phyloP scores from a whole-genome alignment of 2,113 vertebrate species.

The Calyptommatus sinebrachiatus region DNA sequence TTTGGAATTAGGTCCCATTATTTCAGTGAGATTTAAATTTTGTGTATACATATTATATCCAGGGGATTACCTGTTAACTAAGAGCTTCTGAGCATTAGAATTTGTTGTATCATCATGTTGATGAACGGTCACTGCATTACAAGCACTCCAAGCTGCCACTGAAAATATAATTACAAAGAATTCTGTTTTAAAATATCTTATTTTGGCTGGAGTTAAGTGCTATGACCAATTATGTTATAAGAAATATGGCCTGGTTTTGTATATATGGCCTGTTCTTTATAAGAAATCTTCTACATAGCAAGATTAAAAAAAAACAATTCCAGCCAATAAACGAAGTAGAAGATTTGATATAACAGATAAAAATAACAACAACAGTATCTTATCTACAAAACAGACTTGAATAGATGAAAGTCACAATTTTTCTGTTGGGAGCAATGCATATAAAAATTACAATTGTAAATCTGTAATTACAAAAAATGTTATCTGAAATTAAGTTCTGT shows the following conservation, averaged over 20 bases:
- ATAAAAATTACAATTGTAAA: neutral
- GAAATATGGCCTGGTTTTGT: no score
- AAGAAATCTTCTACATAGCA: no score
- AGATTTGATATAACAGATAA: neutral
- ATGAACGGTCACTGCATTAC: slow-evolving; percentile 36
- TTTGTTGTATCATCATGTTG: slow-evolving; percentile 61
- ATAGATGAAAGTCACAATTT: neutral
- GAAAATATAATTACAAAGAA: slow-evolving; percentile 48
- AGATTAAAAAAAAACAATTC: no score
- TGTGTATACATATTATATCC: neutral
- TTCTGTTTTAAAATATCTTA: neutral
- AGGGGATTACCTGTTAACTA: slow-evolving; percentile 82
- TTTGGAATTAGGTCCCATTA: neutral
- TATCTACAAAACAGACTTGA: neutral
- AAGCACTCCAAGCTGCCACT: slow-evolving; percentile 82
- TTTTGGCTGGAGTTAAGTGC: slow-evolving; percentile 11
- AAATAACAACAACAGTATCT: neutral
- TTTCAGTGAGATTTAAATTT: neutral
- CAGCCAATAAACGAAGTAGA: neutral
- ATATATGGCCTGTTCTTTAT: no score
- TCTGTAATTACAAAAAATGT: no score
- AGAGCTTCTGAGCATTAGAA: slow-evolving; percentile 70
- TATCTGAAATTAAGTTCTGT: neutral
- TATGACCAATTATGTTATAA: neutral
- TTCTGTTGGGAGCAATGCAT: neutral